Base-by-base conservation (phyloP, 2,888 invertebrate species). In the Sympetrum striolatum region DNA sequence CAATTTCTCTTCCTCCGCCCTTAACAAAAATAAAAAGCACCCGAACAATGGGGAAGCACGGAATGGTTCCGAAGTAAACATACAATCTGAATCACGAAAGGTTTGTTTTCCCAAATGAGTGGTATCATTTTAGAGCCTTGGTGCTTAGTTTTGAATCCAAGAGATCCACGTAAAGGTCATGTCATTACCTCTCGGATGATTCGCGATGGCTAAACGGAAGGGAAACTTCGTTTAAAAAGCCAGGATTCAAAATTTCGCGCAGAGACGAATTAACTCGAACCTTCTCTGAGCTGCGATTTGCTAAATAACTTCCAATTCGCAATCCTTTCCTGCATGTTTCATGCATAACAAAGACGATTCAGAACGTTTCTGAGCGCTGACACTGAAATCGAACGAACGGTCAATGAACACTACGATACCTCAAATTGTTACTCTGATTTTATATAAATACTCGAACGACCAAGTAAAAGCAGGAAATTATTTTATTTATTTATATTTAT, bases 1-100 rank as follows among this genome's bases (percentile, higher is more conserved):
- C n/a, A 82, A 35, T 6, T 35, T 2, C 18, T 58, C n/a, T 25
- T 35, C 25, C 31, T 58, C 81, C 64, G 90, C 81, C 86, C 48
- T 90, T 44, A 44, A 44, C 6, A 39, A 6, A 39, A 92, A 92
- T 92, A 92, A 35, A n/a, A 90, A 31, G 53, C 31, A 31, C 18
- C 37, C 10, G 91, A 92, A 92, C 91, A 91, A 92, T 91, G 91
- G 91, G 60, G 39, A 6, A 86, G 86, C 86, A 86, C 86, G 60
- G 86, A n/a, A 86, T 86, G 64, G 64, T 58, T 82, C 82, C 82
- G 82, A 86, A n/a, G 60, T 37, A 37, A 86, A 64, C 64, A 22
- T 60, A 37, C 80, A 80, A 2, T 35, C 18, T 31, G 80, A n/a
- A 37, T 80, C 80, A 60, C 82, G 82, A 37, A 86, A 86, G 86